Conservation (phyloP, 2,797 vertebrate species). For the Diceros bicornis region DNA sequence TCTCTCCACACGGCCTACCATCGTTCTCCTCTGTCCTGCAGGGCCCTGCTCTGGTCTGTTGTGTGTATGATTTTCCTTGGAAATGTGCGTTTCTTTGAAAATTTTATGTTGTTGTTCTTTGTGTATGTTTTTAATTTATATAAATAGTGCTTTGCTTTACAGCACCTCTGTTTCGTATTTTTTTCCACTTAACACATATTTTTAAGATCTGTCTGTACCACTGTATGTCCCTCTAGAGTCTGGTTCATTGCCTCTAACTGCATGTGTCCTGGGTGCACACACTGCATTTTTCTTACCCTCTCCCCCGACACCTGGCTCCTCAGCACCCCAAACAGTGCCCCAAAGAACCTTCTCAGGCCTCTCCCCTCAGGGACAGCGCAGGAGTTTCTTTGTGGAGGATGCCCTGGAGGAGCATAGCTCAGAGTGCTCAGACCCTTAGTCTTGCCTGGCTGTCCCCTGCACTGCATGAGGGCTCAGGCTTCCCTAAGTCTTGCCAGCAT, state of each 20-base stretch:
- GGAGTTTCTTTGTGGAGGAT: background rate
- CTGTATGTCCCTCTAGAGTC: background rate
- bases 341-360: background rate
- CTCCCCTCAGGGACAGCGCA: background rate
- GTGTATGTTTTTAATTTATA: conserved; percentile 78
- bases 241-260: background rate
- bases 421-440: background rate
- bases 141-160: conserved; percentile 70
- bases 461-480: background rate
- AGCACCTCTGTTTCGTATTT: conserved; percentile 82
- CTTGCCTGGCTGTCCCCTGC: background rate
- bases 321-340: background rate
- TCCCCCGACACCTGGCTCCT: background rate
- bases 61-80: background rate
- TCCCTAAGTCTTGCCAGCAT: background rate
- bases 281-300: background rate
- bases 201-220: conserved; percentile 66
- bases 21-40: background rate
- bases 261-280: background rate
- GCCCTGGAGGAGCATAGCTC: background rate
- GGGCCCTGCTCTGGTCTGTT: background rate
- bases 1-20: background rate
- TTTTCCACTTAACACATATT: conserved; percentile 71
- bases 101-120: conserved; percentile 68
- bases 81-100: conserved; percentile 72